Evolutionary conservation across 1,140 invertebrate genomes (phyloP), one percentile per base, ranked within the genome.

Genomic region (Lycorma delicatula): DNA sequence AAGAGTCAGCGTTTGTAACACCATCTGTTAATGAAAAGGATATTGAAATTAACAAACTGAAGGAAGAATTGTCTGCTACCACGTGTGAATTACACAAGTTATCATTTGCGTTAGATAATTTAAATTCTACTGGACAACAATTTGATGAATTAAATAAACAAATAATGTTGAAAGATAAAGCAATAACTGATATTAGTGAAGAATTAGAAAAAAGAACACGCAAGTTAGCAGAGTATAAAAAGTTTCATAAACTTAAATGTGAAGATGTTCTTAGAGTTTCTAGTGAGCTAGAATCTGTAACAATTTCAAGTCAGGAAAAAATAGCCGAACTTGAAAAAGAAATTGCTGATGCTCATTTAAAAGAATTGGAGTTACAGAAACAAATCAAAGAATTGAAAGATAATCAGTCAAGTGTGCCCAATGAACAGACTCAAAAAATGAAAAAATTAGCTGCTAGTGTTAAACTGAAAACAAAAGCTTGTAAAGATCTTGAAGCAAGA

Each of bases 381-480:
- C 28, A 57, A 23, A 29, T 34, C 25, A 5, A 51, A 4, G 5
- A 18, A 22, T 9, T 36, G 47, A 54, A 54, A 54, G 36, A 47
- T 16, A 16, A 25, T 47, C 38, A 53, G 23, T 38, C 29, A 3
- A 27, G 20, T 25, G 54, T 7, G 54, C 7, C 54, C 63, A 1
- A 66, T 69, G 41, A 51, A 54, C 2, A 72, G 71, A 51, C 66
- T 82, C 23, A 87, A 51, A 88, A 87, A 70, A 78, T 89, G 68
- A 88, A 87, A 63, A 87, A 87, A 61, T 81, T 85, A 61, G 85
- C 85, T 2, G 74, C 81, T 0, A 86, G 81, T 64, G 73, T 88
- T 7, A 89, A 89, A 66, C 86, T 86, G 62, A 87, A 87, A 67
- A 72, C 77, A 0, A 61, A 73, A 18, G 71, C 80, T 44, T 82